Percentiles rank a stretch among this genome's conserved stretches.
These are phyloP conservation scores for Euwallacea similis DNA, from an alignment of 1,140 invertebrate species.

Conservation along the genomic window DNA sequence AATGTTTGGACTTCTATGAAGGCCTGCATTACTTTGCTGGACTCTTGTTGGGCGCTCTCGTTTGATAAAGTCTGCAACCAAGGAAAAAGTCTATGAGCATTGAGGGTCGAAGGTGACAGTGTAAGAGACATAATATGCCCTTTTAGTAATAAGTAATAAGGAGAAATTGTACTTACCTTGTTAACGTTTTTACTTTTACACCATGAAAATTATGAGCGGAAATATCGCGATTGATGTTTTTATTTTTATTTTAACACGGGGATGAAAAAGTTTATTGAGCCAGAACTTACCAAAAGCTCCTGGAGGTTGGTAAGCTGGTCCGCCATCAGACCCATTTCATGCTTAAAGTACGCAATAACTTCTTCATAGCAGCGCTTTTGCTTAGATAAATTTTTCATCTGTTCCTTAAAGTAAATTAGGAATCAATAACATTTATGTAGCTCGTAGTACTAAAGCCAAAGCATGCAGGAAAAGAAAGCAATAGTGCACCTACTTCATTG, in stretches of 20 bases:
- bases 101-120: no score
- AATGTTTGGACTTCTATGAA: constrained; percentile 40
- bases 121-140: no score
- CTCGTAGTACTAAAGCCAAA: not conserved
- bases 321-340: constrained; percentile 45
- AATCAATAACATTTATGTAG: not conserved
- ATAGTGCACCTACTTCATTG: constrained; percentile 40
- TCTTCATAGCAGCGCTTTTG: constrained; percentile 45
- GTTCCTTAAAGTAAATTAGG: constrained; percentile 23
- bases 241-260: not conserved
- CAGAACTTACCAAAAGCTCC: constrained; percentile 41
- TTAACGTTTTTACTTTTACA: not conserved
- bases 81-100: constrained; percentile 1
- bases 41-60: constrained; percentile 41
- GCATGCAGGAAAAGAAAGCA: constrained; percentile 15
- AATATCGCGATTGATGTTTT: no score
- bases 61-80: constrained; percentile 44
- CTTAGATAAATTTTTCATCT: constrained; percentile 42
- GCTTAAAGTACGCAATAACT: constrained; percentile 44
- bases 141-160: no score
- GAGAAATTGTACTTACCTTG: no score
- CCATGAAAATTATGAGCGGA: not conserved
- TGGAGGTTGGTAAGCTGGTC: constrained; percentile 44
- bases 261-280: not conserved
- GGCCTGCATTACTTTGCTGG: constrained; percentile 38